phyloP scores from a whole-genome alignment of 2,113 vertebrate species.

The Macrotis lagotis region DNA sequence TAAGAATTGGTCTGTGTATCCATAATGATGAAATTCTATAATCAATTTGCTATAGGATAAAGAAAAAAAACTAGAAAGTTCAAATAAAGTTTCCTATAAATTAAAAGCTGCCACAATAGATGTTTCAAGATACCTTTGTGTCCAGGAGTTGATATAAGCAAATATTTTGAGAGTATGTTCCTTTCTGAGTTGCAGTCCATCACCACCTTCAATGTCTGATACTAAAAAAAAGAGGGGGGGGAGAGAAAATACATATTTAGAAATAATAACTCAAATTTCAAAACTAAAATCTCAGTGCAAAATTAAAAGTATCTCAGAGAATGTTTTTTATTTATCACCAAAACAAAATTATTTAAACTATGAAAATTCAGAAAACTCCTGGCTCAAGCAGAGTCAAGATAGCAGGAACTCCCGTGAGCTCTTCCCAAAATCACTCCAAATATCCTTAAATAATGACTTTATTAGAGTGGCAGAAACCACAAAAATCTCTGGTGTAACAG shows the following conservation, averaged over 20 bases:
- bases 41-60: not conserved
- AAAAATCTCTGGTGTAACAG: too few relatives aligned
- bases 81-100: not conserved
- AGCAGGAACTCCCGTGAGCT: too few relatives aligned
- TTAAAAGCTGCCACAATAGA: not conserved
- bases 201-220: slow-evolving; percentile 96
- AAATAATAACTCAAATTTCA: slow-evolving; percentile 53
- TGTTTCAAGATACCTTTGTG: slow-evolving; percentile 91
- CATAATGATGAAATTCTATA: not conserved
- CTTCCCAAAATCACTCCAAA: too few relatives aligned
- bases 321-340: slow-evolving; percentile 27
- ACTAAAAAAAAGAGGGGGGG: slow-evolving; percentile 84
- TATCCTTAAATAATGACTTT: too few relatives aligned
- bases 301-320: slow-evolving; percentile 47
- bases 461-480: too few relatives aligned
- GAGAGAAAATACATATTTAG: slow-evolving; percentile 2
- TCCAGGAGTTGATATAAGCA: slow-evolving; percentile 99
- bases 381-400: too few relatives aligned
- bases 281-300: slow-evolving; percentile 24
- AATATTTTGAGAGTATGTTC: slow-evolving; percentile 99
- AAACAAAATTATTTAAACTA: slow-evolving; percentile 14
- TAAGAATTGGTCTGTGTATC: not conserved
- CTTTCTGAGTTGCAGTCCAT: slow-evolving; percentile 98
- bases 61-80: not conserved
- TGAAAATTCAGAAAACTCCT: not conserved